Percentiles rank a stretch among this genome's conserved stretches.
phyloP scores from a whole-genome alignment of 2,888 invertebrate genomes.

The Tiphia femorata region DNA sequence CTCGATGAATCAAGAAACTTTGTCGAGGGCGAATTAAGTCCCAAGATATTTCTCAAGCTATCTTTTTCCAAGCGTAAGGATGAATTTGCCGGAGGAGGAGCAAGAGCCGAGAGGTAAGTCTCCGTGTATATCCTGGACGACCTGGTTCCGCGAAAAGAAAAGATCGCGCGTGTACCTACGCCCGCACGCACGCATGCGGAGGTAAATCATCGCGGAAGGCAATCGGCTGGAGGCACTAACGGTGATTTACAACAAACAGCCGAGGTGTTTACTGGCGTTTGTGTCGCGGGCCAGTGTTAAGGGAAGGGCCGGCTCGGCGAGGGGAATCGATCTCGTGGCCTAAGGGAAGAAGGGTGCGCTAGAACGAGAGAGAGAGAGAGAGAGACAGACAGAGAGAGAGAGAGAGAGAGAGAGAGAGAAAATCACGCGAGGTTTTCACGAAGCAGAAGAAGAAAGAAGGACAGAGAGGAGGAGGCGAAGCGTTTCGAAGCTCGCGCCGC shows the following conservation, averaged over 20 bases:
- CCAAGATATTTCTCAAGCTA: too few relatives aligned
- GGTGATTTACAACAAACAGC: conserved; percentile 45
- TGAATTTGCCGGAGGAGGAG: too few relatives aligned
- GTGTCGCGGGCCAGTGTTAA: conserved; percentile 18
- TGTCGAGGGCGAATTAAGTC: too few relatives aligned
- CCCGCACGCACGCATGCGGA: background rate
- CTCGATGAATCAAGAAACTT: too few relatives aligned
- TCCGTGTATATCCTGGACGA: too few relatives aligned
- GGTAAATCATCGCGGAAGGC: conserved; percentile 40
- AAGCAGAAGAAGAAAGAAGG: too few relatives aligned
- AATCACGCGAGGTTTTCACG: too few relatives aligned
- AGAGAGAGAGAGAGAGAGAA: conserved; percentile 1
- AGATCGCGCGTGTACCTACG: too few relatives aligned
- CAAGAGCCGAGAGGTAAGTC: too few relatives aligned
- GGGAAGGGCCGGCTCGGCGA: conserved; percentile 24
- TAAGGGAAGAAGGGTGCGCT: background rate
- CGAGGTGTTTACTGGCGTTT: conserved; percentile 43
- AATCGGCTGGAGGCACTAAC: conserved; percentile 36
- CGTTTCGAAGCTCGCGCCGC: conserved; percentile 33
- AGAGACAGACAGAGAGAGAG: too few relatives aligned
- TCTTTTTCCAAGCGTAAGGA: too few relatives aligned
- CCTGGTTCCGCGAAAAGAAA: conserved; percentile 3
- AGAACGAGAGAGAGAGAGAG: conserved; percentile 19
- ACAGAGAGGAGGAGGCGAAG: background rate
- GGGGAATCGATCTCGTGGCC: conserved; percentile 34